phyloP scores from a whole-genome alignment of 2,888 invertebrate genomes.

The Asteroscopus sphinx region DNA sequence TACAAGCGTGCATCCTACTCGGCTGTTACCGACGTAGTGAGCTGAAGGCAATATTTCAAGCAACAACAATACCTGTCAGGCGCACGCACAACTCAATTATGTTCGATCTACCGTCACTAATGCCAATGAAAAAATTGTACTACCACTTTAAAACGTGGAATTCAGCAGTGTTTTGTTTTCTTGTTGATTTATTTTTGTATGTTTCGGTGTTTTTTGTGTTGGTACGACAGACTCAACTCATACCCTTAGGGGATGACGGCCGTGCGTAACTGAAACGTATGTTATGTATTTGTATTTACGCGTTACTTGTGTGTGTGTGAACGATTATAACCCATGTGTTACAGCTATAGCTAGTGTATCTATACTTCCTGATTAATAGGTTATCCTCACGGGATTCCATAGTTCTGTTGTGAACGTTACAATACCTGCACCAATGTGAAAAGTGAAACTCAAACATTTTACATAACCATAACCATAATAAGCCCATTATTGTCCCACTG shows the following conservation, averaged over 20 bases:
- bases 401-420: no score
- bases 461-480: no score
- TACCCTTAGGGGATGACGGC: slow-evolving; percentile 7
- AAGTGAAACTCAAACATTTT: no score
- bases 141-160: slow-evolving; percentile 49
- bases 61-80: slow-evolving; percentile 67
- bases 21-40: slow-evolving; percentile 36
- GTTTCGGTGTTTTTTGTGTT: slow-evolving; percentile 6
- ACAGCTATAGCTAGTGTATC: background rate
- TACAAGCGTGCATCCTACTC: slow-evolving; percentile 27
- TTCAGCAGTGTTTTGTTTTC: slow-evolving; percentile 52
- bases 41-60: slow-evolving; percentile 56
- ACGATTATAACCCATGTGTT: background rate
- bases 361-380: no score
- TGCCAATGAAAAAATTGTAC: slow-evolving; percentile 64
- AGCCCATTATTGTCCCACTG: no score
- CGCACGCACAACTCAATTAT: slow-evolving; percentile 72
- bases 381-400: no score
- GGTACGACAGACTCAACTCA: background rate
- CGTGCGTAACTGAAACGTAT: background rate
- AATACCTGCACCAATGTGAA: no score
- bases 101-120: slow-evolving; percentile 69
- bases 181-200: slow-evolving; percentile 38
- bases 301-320: no score
- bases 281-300: background rate